Evolutionary conservation across 1,140 invertebrate species (phyloP).

Genomic region (Chironomus striatipennis): DNA sequence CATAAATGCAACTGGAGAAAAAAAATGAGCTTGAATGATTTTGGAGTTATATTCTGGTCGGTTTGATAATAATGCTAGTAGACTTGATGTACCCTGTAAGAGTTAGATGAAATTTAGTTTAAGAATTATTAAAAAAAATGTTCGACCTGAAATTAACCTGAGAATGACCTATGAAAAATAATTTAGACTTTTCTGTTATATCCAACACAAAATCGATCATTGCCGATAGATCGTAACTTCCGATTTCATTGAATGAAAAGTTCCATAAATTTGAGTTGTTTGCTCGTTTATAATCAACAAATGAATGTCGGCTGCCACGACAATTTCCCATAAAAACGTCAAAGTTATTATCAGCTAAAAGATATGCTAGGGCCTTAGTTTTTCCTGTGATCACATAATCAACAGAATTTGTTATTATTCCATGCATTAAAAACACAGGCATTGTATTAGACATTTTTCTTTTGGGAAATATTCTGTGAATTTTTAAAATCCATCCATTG

Average conservation of each 20-base stretch:
- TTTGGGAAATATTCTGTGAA: conserved; percentile 49
- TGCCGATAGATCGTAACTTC: conserved; percentile 50
- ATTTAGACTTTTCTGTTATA: conserved; percentile 42
- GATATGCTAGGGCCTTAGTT: conserved; percentile 48
- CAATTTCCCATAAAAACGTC: conserved; percentile 72
- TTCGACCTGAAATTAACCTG: conserved; percentile 16
- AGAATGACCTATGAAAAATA: conserved; percentile 56
- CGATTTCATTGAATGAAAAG: conserved; percentile 57
- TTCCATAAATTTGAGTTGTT: conserved; percentile 46
- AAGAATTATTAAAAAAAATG: too few species aligned
- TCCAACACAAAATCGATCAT: conserved; percentile 49
- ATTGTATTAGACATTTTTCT: not conserved
- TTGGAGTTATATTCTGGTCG: conserved; percentile 52
- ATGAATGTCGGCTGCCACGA: conserved; percentile 61
- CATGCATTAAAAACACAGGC: conserved; percentile 64
- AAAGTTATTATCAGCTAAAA: conserved; percentile 53
- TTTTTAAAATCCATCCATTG: conserved; percentile 62
- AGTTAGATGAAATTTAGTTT: not conserved
- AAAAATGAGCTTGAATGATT: conserved; percentile 42
- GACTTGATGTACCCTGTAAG: conserved; percentile 58
- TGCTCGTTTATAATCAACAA: conserved; percentile 42
- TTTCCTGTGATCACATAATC: conserved; percentile 61
- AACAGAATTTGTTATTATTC: conserved; percentile 56
- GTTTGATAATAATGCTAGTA: conserved; percentile 53
- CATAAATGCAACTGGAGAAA: conserved; percentile 49